A percentile compares a stretch with the other conserved stretches of the same genome.
Conservation (phyloP, 1,140 invertebrate species). For the Phortica variegata region DNA sequence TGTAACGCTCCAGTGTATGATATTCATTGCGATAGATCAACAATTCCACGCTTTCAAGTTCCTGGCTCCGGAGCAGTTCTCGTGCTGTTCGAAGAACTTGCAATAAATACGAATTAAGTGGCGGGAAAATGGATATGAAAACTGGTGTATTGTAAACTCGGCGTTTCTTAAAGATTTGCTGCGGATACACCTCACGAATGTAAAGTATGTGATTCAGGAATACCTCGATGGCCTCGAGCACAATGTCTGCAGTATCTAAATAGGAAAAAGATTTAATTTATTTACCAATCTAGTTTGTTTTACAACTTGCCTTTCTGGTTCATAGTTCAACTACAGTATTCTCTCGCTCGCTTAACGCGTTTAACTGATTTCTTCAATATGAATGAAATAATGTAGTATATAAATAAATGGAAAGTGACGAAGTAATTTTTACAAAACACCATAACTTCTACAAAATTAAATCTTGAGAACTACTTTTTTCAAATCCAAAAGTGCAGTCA, state of each 20-base stretch:
- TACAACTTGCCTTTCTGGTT: too few relatives aligned
- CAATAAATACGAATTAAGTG: slow-evolving; percentile 40
- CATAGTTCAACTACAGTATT: too few relatives aligned
- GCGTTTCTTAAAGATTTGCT: slow-evolving; percentile 43
- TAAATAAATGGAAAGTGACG: too few relatives aligned
- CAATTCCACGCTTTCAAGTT: slow-evolving; percentile 29
- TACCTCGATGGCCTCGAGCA: slow-evolving; percentile 46
- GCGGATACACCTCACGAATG: slow-evolving; percentile 40
- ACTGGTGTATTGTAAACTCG: slow-evolving; percentile 45
- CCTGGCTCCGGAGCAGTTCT: slow-evolving; percentile 21
- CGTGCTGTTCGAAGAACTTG: slow-evolving; percentile 27
- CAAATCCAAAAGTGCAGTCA: too few relatives aligned
- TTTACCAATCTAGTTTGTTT: too few relatives aligned
- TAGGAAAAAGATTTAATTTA: background rate
- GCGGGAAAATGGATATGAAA: slow-evolving; percentile 37
- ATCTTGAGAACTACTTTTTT: too few relatives aligned
- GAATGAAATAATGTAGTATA: too few relatives aligned
- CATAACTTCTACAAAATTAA: too few relatives aligned
- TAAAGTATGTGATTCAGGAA: slow-evolving; percentile 47
- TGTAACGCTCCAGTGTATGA: slow-evolving; percentile 28
- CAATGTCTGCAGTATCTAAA: slow-evolving; percentile 20
- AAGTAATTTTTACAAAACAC: too few relatives aligned
- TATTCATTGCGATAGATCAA: slow-evolving; percentile 30
- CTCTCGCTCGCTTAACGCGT: too few relatives aligned
- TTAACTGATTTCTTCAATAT: too few relatives aligned